Evolutionary conservation across 2,888 invertebrate species (phyloP).

Genomic region (Euproctis similis): DNA sequence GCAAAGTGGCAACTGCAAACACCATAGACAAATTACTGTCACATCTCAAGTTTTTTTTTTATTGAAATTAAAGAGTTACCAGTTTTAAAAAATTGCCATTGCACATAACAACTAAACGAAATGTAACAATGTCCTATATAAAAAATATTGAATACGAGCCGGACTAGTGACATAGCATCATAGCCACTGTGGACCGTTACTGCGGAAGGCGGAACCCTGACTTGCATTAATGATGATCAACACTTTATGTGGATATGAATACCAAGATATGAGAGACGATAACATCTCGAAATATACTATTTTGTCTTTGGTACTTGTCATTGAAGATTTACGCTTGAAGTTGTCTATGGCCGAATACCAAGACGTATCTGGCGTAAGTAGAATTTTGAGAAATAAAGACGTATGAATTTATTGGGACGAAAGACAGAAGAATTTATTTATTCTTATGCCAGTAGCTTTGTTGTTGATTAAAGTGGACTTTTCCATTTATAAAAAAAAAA

Average conservation of each 20-base stretch:
- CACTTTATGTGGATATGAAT: slow-evolving; percentile 18
- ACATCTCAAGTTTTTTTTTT: no score
- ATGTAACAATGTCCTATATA: slow-evolving; percentile 17
- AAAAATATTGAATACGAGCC: slow-evolving; percentile 25
- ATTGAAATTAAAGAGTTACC: no score
- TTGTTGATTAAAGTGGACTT: no score
- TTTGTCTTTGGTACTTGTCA: background rate
- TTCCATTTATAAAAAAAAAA: no score
- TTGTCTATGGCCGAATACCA: slow-evolving; percentile 1
- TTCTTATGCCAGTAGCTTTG: no score
- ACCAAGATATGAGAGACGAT: slow-evolving; percentile 11
- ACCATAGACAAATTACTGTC: no score
- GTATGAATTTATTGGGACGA: background rate
- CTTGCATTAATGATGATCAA: slow-evolving; percentile 52
- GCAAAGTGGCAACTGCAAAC: no score
- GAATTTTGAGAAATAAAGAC: slow-evolving; percentile 1
- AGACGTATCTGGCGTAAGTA: background rate
- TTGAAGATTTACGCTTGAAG: no score
- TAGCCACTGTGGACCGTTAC: slow-evolving; percentile 48
- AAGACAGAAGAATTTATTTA: no score
- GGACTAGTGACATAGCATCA: slow-evolving; percentile 30
- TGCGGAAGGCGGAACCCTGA: slow-evolving; percentile 59
- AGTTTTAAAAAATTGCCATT: no score
- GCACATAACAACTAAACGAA: slow-evolving; percentile 9
- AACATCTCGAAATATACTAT: slow-evolving; percentile 3